Conservation (phyloP, 2,888 invertebrate genomes). For the Drosophila histrio region DNA sequence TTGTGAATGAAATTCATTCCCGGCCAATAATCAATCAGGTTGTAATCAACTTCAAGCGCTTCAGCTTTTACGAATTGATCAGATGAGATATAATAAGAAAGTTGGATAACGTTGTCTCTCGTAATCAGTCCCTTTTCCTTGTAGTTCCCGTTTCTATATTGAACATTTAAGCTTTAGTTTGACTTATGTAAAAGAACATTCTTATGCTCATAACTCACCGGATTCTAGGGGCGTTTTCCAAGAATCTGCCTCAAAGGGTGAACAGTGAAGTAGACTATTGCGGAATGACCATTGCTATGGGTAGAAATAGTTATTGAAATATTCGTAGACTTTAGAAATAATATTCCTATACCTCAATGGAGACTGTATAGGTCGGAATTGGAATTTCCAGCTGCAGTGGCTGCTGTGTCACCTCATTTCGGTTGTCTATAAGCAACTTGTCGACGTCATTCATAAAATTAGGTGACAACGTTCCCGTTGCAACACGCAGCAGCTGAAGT, state of each 20-base stretch:
- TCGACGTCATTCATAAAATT: slow-evolving; percentile 40
- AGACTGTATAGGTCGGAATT: not conserved
- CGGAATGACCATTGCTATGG: slow-evolving; percentile 12
- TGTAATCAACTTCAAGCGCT: slow-evolving; percentile 17
- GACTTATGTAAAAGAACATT: not conserved
- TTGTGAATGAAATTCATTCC: slow-evolving; percentile 28
- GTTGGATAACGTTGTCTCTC: not conserved
- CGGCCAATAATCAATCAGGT: slow-evolving; percentile 30
- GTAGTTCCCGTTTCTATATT: not conserved
- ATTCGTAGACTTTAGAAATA: no score
- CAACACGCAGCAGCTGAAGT: slow-evolving; percentile 45
- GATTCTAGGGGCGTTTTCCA: slow-evolving; percentile 10
- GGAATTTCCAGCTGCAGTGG: slow-evolving; percentile 46
- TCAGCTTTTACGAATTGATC: not conserved
- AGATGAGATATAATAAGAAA: not conserved
- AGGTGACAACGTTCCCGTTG: slow-evolving; percentile 22
- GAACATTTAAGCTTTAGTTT: not conserved
- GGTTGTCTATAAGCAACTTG: slow-evolving; percentile 12
- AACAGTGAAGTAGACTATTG: slow-evolving; percentile 10
- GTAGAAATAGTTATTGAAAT: not conserved
- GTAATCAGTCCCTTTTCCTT: not conserved
- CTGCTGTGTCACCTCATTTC: not conserved
- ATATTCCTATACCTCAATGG: slow-evolving; percentile 5
- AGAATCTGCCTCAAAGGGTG: slow-evolving; percentile 17
- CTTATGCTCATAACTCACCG: not conserved